A percentile compares a stretch with the other conserved stretches of the same genome.
These are phyloP conservation scores for Folsomia manolachei DNA, from an alignment of 2,888 invertebrate species.

Conservation along the genomic window DNA sequence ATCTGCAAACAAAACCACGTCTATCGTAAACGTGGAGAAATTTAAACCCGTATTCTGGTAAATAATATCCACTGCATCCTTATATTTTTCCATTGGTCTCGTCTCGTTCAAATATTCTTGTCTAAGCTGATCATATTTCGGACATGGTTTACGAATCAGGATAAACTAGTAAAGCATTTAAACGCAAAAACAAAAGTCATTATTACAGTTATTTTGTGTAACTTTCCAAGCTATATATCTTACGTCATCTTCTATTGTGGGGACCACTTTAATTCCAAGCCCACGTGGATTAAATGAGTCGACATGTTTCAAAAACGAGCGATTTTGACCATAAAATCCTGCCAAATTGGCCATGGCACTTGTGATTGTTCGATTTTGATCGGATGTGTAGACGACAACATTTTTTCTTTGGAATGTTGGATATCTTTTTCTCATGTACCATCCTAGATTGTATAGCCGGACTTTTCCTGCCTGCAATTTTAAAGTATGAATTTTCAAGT, in stretches of 20 bases:
- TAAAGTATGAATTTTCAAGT: too few relatives aligned
- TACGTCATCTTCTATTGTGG: not conserved
- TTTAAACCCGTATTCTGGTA: not conserved
- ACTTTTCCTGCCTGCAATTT: not conserved
- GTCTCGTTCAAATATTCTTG: not conserved
- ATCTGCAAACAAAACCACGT: not conserved
- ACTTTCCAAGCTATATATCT: too few relatives aligned
- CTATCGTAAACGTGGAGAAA: not conserved
- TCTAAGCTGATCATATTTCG: not conserved
- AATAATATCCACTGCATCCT: not conserved
- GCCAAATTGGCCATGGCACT: not conserved
- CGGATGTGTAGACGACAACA: not conserved
- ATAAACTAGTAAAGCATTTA: not conserved
- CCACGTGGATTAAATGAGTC: not conserved
- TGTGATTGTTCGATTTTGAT: not conserved
- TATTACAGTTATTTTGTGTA: not conserved
- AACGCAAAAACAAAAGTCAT: not conserved
- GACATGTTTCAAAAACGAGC: not conserved
- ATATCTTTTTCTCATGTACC: not conserved
- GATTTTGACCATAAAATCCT: slow-evolving; percentile 2
- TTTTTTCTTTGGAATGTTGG: slow-evolving; percentile 1
- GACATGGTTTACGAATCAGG: not conserved
- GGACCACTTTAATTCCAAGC: not conserved
- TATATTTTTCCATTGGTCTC: not conserved
- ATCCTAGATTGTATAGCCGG: not conserved